Base-by-base conservation (phyloP, 1,140 invertebrate species). In the Euura saliciscinereae region DNA sequence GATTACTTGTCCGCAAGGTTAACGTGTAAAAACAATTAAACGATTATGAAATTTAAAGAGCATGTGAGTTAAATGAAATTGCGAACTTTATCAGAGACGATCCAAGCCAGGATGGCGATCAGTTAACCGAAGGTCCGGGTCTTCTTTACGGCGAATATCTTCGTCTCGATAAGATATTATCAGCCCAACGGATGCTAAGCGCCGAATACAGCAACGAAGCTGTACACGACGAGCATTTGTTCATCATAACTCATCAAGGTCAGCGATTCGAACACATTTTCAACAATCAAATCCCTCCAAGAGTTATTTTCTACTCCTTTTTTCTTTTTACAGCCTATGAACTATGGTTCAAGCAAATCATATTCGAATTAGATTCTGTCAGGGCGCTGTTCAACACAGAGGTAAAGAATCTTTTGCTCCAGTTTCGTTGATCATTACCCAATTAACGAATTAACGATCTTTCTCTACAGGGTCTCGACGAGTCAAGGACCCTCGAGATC, bases 341-440 rank as follows among this genome's bases (percentile, higher is more conserved):
- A 85, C 88, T 99, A 11, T 99, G 98, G 98, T 99, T 99, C 89
- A 99, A 99, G 86, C 98, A 99, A 89, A 98, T 99, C 59, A 94
- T 99, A 70, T 99, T 93, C 83, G 98, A 99, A 82, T 88, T 99
- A 71, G 98, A 99, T 82, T 98, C 97, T 0, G 94, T 99, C 6
- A 87, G 97, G 69, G 86, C 90, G 2, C 88, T 98, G 66, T 95
- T 99, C 78, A 93, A 92, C 74, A 90, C 91, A 1, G 88, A 91
- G 79, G 91, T 92, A 76, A 69, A 44, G 83, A 44, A 77, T 77
- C 28, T 79, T 75, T 71, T 67, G 69, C 69, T 78, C 66, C 76
- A 77, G 28, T 28, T 28, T 28, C 28, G 28, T 28, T 28, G 28
- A 28, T 28, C 28, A 28, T 28, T 76, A 66, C 74, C 67, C 28